phyloP scores from a whole-genome alignment of 1,140 invertebrate genomes.

The Geopemphigus sp. region DNA sequence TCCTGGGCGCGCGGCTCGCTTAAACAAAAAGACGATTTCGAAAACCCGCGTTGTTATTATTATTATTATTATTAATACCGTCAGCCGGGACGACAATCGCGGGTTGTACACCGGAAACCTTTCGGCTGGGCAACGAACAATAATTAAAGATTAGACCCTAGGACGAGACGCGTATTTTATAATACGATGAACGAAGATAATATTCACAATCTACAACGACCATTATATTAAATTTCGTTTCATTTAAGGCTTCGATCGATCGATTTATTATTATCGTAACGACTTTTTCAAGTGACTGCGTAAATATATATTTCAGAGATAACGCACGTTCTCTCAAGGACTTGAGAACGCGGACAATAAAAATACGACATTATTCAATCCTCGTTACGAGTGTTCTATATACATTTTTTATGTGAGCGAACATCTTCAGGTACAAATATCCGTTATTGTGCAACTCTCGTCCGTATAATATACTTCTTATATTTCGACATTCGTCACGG shows the following conservation, averaged over 20 bases:
- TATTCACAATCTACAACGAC: too few species aligned
- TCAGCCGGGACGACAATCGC: not conserved
- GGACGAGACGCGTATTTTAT: too few species aligned
- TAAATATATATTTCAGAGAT: not conserved
- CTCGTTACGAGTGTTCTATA: not conserved
- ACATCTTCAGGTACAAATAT: not conserved
- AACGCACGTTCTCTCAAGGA: not conserved
- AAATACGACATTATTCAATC: not conserved
- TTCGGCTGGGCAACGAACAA: not conserved
- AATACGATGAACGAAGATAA: too few species aligned
- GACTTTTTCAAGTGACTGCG: not conserved
- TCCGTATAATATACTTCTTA: not conserved
- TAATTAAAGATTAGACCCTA: not conserved
- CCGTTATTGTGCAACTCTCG: not conserved
- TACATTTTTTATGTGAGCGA: not conserved
- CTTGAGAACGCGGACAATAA: not conserved
- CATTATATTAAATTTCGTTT: too few species aligned
- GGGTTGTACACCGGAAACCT: slow-evolving; percentile 6
- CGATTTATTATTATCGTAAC: not conserved
- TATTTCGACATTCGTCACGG: slow-evolving; percentile 3
- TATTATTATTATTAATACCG: slow-evolving; percentile 6
- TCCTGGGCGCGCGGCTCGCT: not conserved
- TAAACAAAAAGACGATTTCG: not conserved
- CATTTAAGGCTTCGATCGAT: too few species aligned
- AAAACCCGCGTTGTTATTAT: not conserved